Evolutionary conservation across 2,113 vertebrate genomes (phyloP).

Genomic region (Dipodomys spectabilis): DNA sequence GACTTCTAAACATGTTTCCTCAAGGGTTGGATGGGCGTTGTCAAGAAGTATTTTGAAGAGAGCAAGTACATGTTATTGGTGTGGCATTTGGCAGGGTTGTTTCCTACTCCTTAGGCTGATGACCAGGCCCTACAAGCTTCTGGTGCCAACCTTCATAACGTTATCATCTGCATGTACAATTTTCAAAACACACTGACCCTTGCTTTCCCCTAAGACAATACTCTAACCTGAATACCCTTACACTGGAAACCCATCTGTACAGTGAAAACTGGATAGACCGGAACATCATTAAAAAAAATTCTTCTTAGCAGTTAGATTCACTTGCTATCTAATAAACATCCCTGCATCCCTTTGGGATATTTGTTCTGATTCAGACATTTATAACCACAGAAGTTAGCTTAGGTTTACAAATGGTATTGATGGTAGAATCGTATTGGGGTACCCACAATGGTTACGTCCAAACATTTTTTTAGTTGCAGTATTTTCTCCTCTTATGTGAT

Average conservation of each 20-base stretch:
- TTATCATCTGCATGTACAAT: not conserved
- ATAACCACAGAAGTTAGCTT: not conserved
- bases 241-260: not conserved
- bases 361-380: not conserved
- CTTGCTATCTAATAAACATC: not conserved
- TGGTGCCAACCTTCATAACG: not conserved
- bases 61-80: not conserved
- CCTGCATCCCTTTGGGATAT: not conserved
- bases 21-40: not conserved
- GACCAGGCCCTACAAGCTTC: not conserved
- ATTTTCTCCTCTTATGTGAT: not conserved
- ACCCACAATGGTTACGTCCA: not conserved
- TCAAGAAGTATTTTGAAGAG: not conserved
- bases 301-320: not conserved
- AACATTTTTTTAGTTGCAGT: not conserved
- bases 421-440: not conserved
- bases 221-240: not conserved
- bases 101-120: not conserved
- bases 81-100: not conserved
- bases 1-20: not conserved
- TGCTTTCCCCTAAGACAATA: not conserved
- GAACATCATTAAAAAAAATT: not conserved
- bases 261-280: not conserved
- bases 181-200: not conserved
- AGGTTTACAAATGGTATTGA: not conserved